Evolutionary conservation across 2,888 invertebrate genomes (phyloP).

Genomic region (Drosophila putrida): DNA sequence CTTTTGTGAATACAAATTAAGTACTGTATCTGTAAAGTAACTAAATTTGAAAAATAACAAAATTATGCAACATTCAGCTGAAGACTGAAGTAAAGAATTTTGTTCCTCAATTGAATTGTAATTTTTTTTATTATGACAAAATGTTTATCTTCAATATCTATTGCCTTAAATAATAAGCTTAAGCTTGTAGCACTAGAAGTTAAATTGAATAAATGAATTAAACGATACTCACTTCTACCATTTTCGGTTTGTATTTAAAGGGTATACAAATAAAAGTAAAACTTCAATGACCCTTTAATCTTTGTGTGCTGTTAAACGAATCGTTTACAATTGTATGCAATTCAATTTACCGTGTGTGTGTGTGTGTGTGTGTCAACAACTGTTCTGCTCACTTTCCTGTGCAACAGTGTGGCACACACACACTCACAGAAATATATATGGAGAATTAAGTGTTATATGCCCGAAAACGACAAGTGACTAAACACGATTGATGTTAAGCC

Average conservation of each 20-base stretch:
- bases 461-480: constrained; percentile 8
- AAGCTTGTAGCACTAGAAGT: too few species aligned
- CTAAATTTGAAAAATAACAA: too few species aligned
- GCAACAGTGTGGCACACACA: constrained; percentile 34
- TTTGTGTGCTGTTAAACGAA: constrained; percentile 8
- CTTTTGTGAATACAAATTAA: too few species aligned
- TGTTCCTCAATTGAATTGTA: too few species aligned
- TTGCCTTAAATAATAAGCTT: too few species aligned
- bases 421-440: not conserved
- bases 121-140: too few species aligned
- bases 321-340: constrained; percentile 28
- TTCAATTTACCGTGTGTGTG: constrained; percentile 19
- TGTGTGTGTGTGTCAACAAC: constrained; percentile 29
- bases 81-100: too few species aligned
- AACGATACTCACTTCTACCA: too few species aligned
- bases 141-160: too few species aligned
- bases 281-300: constrained; percentile 13
- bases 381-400: constrained; percentile 27
- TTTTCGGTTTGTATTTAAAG: not conserved
- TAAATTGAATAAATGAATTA: too few species aligned
- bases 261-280: not conserved
- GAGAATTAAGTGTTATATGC: constrained; percentile 24
- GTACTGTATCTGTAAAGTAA: too few species aligned
- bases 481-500: constrained; percentile 21
- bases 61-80: too few species aligned